Evolutionary conservation across 2,888 invertebrate species (phyloP).

Genomic region (Drosophila cyrtoloma): DNA sequence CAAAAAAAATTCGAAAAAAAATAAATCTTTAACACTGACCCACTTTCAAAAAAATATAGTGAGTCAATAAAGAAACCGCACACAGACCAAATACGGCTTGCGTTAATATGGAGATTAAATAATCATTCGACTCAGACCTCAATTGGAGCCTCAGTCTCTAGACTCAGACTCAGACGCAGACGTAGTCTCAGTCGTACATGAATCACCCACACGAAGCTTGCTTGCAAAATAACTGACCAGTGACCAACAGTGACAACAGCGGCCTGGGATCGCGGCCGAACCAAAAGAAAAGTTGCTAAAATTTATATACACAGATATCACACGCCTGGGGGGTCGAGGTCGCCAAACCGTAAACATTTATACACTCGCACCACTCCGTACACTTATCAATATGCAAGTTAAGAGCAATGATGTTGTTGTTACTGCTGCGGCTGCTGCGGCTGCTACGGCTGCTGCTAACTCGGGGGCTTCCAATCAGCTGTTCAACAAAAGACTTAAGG

Average conservation of each 20-base stretch:
- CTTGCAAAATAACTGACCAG: slow-evolving; percentile 57
- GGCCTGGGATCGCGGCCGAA: slow-evolving; percentile 38
- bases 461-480: slow-evolving; percentile 67
- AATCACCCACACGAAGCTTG: slow-evolving; percentile 56
- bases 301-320: slow-evolving; percentile 66
- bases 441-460: slow-evolving; percentile 22
- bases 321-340: slow-evolving; percentile 77
- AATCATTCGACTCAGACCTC: slow-evolving; percentile 55
- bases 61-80: slow-evolving; percentile 78
- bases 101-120: slow-evolving; percentile 78
- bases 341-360: slow-evolving; percentile 75
- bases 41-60: slow-evolving; percentile 64
- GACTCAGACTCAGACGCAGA: slow-evolving; percentile 29
- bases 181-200: slow-evolving; percentile 33
- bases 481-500: slow-evolving; percentile 75
- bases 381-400: slow-evolving; percentile 70
- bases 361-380: slow-evolving; percentile 24
- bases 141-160: slow-evolving; percentile 37
- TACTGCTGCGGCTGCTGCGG: slow-evolving; percentile 14
- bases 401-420: slow-evolving; percentile 35
- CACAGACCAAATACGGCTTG: slow-evolving; percentile 58
- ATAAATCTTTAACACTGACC: slow-evolving; percentile 76
- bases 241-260: slow-evolving; percentile 50
- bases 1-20: slow-evolving; percentile 31
- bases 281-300: slow-evolving; percentile 65